Conservation (phyloP, 1,140 invertebrate genomes). For the Plutomurus gul region DNA sequence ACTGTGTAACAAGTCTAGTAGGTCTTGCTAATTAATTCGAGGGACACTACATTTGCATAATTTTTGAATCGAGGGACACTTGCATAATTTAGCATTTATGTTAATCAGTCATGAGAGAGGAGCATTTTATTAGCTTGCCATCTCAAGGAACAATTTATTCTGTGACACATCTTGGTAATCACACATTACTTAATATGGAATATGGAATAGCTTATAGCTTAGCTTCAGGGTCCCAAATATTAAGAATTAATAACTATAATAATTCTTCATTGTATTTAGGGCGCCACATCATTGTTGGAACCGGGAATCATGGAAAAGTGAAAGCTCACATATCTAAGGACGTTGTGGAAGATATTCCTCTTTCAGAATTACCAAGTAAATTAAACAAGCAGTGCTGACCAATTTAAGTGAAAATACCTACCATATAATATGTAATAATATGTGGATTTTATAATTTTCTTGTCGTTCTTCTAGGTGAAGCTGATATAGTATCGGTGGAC, state of each 20-base stretch:
- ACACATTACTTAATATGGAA: too few species aligned
- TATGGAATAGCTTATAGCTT: too few species aligned
- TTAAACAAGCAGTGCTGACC: not conserved
- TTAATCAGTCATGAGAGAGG: constrained; percentile 47
- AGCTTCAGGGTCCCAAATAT: too few species aligned
- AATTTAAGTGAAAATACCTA: not conserved
- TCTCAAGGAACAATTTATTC: constrained; percentile 51
- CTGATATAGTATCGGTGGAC: constrained; percentile 46
- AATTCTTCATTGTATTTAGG: too few species aligned
- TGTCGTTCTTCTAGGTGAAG: constrained; percentile 30
- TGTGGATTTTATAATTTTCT: not conserved
- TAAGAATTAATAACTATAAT: too few species aligned
- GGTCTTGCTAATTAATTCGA: not conserved
- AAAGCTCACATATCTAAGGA: not conserved
- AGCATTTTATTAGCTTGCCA: constrained; percentile 44
- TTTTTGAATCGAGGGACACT: not conserved
- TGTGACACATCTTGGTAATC: constrained; percentile 37
- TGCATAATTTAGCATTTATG: too few species aligned
- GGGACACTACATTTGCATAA: not conserved
- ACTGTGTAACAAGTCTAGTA: not conserved
- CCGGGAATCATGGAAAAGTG: constrained; percentile 49
- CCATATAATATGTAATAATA: not conserved
- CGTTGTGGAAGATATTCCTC: constrained; percentile 37
- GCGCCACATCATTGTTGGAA: constrained; percentile 38
- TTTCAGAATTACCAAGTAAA: constrained; percentile 43